Conservation (phyloP, 2,797 vertebrate species). For the Setipinna tenuifilis region DNA sequence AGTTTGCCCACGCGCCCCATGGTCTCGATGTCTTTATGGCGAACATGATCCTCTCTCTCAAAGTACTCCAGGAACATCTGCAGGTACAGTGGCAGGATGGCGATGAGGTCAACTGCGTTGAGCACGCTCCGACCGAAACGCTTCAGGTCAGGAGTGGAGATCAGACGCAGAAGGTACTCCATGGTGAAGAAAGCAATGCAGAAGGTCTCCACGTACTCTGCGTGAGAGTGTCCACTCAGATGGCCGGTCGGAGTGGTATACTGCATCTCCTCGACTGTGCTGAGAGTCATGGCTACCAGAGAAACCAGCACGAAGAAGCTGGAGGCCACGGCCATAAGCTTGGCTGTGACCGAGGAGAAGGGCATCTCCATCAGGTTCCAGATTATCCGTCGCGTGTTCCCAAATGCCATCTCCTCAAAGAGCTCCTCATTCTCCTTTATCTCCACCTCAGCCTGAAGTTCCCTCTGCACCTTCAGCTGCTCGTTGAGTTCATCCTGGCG, state of each 20-base stretch:
- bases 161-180: slow-evolving; percentile 74
- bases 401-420: slow-evolving; percentile 75
- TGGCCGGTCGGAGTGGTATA: slow-evolving; percentile 46
- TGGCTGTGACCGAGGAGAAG: slow-evolving; percentile 75
- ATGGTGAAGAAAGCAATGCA: slow-evolving; percentile 79
- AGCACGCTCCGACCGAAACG: slow-evolving; percentile 70
- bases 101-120: slow-evolving; percentile 77
- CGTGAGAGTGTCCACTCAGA: slow-evolving; percentile 68
- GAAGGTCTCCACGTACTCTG: slow-evolving; percentile 72
- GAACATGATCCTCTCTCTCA: slow-evolving; percentile 56
- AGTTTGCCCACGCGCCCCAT: slow-evolving; percentile 69
- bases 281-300: slow-evolving; percentile 78
- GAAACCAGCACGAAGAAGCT: slow-evolving; percentile 80
- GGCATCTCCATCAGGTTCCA: slow-evolving; percentile 82
- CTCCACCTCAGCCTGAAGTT: slow-evolving; percentile 75
- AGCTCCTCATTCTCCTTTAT: slow-evolving; percentile 59
- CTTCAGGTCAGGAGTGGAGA: slow-evolving; percentile 69
- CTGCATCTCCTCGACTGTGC: slow-evolving; percentile 76
- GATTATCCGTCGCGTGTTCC: slow-evolving; percentile 60
- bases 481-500: slow-evolving; percentile 76
- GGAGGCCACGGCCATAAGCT: slow-evolving; percentile 74
- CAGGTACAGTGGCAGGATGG: slow-evolving; percentile 79
- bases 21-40: slow-evolving; percentile 67
- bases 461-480: slow-evolving; percentile 74
- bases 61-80: slow-evolving; percentile 74